Evolutionary conservation across 1,140 invertebrate species (phyloP), one percentile per base, ranked within the genome.

Genomic region (Diploscapter pachys): DNA sequence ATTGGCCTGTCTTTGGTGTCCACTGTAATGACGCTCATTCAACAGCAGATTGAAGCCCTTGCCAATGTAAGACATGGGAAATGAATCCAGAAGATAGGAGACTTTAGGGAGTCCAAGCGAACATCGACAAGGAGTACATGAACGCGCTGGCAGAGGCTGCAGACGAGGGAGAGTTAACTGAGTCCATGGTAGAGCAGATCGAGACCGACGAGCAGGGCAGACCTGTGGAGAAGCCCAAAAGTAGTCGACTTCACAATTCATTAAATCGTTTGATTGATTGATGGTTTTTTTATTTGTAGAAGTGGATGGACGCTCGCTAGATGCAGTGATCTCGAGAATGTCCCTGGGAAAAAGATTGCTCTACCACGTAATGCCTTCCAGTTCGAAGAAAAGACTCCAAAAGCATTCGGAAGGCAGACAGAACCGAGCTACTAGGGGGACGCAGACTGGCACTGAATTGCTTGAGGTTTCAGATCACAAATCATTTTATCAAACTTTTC

Each of bases 281-380:
- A 13, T 9, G 9, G 2, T 59, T 2, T 9, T 59, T 11, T 13
- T 59, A 11, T 52, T 68, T 68, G 53, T 53, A 68, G 66, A 54
- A 31, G 31, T 50, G 49, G 64, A 74, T 49, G 70, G 70, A 13
- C 59, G 61, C 13, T 64, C 75, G 2, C 53, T 76, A 4, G 63
- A 76, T n/a, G 70, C 75, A 3, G 75, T 76, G 5, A 57, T 76
- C 6, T 72, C 75, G n/a, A 64, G 75, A 66, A 76, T 76, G 75
- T 50, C 52, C 13, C 62, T 63, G 62, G 52, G 56, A 2, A 55
- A 71, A 31, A 48, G 75, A 57, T 49, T 63, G 4, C 70, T 76
- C 4, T 76, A 73, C 61, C 55, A 76, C 6, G 11, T 76, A 31
- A 76, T 76, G 63, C 75, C 75, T 3, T 69, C 62, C 9, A 63